Percentiles rank a stretch among this genome's conserved stretches.
These are phyloP conservation scores for Papilio protenor DNA, from an alignment of 2,888 invertebrate genomes.

Conservation along the genomic window DNA sequence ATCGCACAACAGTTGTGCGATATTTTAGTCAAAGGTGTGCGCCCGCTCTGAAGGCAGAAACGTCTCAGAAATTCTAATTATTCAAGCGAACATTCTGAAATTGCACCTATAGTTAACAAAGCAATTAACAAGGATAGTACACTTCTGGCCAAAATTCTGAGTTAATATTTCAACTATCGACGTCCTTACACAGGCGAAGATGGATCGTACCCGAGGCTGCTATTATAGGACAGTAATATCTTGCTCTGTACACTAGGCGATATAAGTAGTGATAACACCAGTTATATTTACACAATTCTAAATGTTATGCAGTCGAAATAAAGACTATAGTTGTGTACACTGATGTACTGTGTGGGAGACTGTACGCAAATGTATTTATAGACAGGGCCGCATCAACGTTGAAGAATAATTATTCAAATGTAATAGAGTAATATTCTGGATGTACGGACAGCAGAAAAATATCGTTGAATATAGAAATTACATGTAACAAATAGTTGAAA, in stretches of 20 bases:
- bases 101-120: conserved; percentile 32
- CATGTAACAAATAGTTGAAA: too few species aligned
- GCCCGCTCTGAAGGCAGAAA: background rate
- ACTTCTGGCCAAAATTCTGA: conserved; percentile 31
- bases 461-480: background rate
- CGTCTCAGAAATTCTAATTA: conserved; percentile 14
- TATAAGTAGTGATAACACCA: background rate
- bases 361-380: conserved; percentile 54
- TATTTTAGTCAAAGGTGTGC: too few species aligned
- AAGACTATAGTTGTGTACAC: conserved; percentile 33
- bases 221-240: conserved; percentile 43
- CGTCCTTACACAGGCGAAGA: conserved; percentile 33
- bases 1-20: too few species aligned
- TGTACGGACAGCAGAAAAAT: conserved; percentile 54
- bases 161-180: conserved; percentile 43
- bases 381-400: conserved; percentile 70
- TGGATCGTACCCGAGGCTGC: conserved; percentile 40
- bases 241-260: conserved; percentile 23
- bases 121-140: conserved; percentile 23
- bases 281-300: conserved; percentile 33
- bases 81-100: conserved; percentile 16
- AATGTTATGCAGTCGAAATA: conserved; percentile 27
- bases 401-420: conserved; percentile 78
- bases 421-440: conserved; percentile 69
- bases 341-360: conserved; percentile 36